Conservation (phyloP, 2,888 invertebrate genomes). For the Epinotia demarniana region DNA sequence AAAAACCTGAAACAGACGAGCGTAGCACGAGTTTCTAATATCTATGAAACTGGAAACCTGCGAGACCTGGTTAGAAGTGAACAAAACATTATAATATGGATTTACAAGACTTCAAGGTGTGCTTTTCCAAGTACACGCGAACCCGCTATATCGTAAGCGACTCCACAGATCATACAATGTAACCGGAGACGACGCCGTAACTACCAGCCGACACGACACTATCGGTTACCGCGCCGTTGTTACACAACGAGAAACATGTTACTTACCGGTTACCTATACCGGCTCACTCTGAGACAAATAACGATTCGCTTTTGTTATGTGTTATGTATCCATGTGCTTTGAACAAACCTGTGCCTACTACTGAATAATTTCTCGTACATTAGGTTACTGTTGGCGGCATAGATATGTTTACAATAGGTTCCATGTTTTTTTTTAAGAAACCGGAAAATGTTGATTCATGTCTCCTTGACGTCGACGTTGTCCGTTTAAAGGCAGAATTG, state of each 20-base stretch:
- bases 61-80: no score
- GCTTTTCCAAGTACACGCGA: no score
- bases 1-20: no score
- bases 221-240: slow-evolving; percentile 30
- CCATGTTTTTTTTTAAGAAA: background rate
- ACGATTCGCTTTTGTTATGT: slow-evolving; percentile 9
- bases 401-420: background rate
- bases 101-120: no score
- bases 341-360: slow-evolving; percentile 1
- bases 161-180: slow-evolving; percentile 37
- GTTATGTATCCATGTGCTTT: background rate
- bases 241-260: slow-evolving; percentile 9
- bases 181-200: slow-evolving; percentile 44
- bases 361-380: background rate
- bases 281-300: background rate
- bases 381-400: background rate
- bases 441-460: background rate
- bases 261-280: slow-evolving; percentile 14
- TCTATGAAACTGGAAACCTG: no score
- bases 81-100: no score
- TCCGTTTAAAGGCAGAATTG: background rate
- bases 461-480: background rate
- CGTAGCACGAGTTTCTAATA: no score
- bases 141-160: slow-evolving; percentile 11
- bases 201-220: slow-evolving; percentile 42